Percentiles rank a stretch among this genome's conserved stretches.
Conservation (phyloP, 2,113 vertebrate genomes). For the Oryzias celebensis region DNA sequence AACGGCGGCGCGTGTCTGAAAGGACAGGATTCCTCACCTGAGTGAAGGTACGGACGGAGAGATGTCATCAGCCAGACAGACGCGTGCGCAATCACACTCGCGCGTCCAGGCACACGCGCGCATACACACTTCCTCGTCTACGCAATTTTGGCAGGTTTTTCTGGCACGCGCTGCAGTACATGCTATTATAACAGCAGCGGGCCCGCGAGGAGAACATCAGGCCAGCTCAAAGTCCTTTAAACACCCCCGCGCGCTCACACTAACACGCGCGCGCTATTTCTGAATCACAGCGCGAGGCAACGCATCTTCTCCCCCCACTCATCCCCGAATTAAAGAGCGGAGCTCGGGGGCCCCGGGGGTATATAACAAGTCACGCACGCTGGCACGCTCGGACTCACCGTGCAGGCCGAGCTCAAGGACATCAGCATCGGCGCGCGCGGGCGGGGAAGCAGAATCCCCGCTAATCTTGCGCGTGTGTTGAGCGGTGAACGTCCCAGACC, state of each 20-base stretch:
- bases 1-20: conserved; percentile 9
- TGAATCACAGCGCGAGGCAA: conserved; percentile 16
- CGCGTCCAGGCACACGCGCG: neutral
- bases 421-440: conserved; percentile 69
- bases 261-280: neutral
- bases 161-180: conserved; percentile 41
- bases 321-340: neutral
- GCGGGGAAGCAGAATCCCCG: conserved; percentile 63
- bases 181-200: conserved; percentile 24
- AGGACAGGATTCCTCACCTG: conserved; percentile 15
- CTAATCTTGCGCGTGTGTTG: conserved; percentile 65
- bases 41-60: conserved; percentile 21
- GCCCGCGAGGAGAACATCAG: conserved; percentile 42
- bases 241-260: neutral
- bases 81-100: neutral
- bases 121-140: conserved; percentile 28
- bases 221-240: conserved; percentile 28
- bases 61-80: conserved; percentile 3
- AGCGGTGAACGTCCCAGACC: conserved; percentile 56
- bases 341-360: conserved; percentile 15
- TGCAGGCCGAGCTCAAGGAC: conserved; percentile 78
- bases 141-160: conserved; percentile 48
- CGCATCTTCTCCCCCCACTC: conserved; percentile 26
- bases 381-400: conserved; percentile 61
- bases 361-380: conserved; percentile 57